Evolutionary conservation across 2,113 vertebrate species (phyloP).

Genomic region (Opisthocomus hoazin): DNA sequence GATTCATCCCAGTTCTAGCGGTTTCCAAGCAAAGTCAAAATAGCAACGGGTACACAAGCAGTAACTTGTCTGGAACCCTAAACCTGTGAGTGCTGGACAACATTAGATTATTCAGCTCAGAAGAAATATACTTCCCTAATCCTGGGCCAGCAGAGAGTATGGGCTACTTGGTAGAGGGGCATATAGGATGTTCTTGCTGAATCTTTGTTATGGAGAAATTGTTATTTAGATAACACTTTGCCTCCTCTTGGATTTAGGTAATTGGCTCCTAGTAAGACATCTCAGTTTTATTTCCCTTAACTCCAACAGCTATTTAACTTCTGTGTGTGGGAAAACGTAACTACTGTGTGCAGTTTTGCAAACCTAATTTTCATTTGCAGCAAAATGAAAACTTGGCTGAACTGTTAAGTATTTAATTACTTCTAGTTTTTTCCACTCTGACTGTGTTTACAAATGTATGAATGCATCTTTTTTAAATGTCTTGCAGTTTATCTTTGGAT

Average conservation of each 20-base stretch:
- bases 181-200: neutral
- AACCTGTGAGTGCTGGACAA: neutral
- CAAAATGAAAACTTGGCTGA: neutral
- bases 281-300: neutral
- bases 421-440: neutral
- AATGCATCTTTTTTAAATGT: neutral
- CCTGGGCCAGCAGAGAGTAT: neutral
- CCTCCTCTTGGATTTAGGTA: neutral
- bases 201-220: neutral
- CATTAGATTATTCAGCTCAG: neutral
- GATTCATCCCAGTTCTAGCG: neutral
- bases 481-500: neutral
- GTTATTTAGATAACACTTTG: neutral
- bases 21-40: neutral
- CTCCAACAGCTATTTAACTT: neutral
- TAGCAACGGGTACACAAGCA: neutral
- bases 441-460: neutral
- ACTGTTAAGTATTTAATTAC: neutral
- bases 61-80: neutral
- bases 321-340: neutral
- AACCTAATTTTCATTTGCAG: neutral
- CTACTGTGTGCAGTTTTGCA: neutral
- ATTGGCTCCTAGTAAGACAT: neutral
- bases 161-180: neutral
- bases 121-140: neutral